Base-by-base conservation (phyloP, 1,140 invertebrate genomes). In the honey bee (Apis mellifera) region DNA sequence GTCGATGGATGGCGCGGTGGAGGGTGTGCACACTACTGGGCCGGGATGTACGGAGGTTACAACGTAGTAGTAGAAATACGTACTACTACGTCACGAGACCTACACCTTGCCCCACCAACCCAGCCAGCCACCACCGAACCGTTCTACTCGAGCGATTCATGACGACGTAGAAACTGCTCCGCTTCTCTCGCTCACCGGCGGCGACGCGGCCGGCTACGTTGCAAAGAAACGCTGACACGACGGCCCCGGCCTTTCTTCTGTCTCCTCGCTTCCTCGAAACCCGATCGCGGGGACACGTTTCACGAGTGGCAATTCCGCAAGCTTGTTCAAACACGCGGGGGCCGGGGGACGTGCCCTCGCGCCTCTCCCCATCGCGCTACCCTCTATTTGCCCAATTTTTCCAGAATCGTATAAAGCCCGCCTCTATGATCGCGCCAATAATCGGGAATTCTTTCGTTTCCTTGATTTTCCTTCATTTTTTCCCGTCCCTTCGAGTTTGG, bases 1-100 rank as follows among this genome's bases (percentile, higher is more conserved):
- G 9, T 48, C 4, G 73, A 26, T 32, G 77, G 66, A 1, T 23
- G 68, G 2, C 19, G 26, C 48, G 19, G 26, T 32, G 19, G 54
- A 5, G n/a, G 19, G 50, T 11, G 13, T 50, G 64, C 62, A 54
- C 32, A 26, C n/a, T n/a, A 2, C 32, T 2, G 54, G 76, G 54
- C 19, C n/a, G 42, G 54, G 60, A 64, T 75, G 83, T 68, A 78
- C 79, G 52, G 86, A 83, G 87, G 76, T 79, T 88, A 89, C 86
- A 83, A 80, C 87, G 87, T 89, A 89, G 85, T 89, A 88, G 86
- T 87, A 89, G 85, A 82, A 89, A 86, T 89, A 89, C 87, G 85
- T 89, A 85, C 76, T 88, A 57, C 84, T 87, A 89, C 87, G 88
- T 89, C 82, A 89, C 83, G 79, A 77, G 84, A 88, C 75, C 82